phyloP scores from a whole-genome alignment of 2,797 vertebrate species.

The Hirundo rustica region DNA sequence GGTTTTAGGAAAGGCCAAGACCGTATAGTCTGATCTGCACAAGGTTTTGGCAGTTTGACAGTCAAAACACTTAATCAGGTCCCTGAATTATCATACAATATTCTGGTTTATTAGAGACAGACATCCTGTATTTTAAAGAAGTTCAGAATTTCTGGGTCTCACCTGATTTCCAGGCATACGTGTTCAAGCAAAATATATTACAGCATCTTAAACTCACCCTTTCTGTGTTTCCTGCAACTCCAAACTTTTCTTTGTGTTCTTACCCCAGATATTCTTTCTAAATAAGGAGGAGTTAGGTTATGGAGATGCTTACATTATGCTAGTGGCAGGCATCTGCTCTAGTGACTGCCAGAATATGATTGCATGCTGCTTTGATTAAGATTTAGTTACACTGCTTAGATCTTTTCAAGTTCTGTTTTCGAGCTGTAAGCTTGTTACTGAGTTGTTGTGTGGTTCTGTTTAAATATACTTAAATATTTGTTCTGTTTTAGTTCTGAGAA shows the following conservation, averaged over 20 bases:
- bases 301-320: neutral
- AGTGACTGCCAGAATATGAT: neutral
- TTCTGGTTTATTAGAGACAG: neutral
- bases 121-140: neutral
- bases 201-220: neutral
- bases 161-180: neutral
- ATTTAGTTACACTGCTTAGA: conserved; percentile 17
- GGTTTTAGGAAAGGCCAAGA: neutral
- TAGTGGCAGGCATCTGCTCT: conserved; percentile 30
- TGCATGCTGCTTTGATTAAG: conserved; percentile 41
- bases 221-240: neutral
- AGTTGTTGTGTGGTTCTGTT: conserved; percentile 41
- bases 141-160: neutral
- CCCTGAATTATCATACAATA: neutral
- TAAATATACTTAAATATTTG: conserved; percentile 43
- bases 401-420: conserved; percentile 27
- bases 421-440: neutral
- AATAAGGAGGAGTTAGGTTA: conserved; percentile 14
- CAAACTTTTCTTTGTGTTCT: neutral
- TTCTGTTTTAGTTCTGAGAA: conserved; percentile 13
- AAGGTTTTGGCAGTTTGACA: neutral
- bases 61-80: neutral
- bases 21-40: neutral
- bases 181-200: neutral
- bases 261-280: neutral